Percentiles rank a stretch among this genome's conserved stretches.
Conservation (phyloP, 2,888 invertebrate genomes). For the Orthosia cruda region DNA sequence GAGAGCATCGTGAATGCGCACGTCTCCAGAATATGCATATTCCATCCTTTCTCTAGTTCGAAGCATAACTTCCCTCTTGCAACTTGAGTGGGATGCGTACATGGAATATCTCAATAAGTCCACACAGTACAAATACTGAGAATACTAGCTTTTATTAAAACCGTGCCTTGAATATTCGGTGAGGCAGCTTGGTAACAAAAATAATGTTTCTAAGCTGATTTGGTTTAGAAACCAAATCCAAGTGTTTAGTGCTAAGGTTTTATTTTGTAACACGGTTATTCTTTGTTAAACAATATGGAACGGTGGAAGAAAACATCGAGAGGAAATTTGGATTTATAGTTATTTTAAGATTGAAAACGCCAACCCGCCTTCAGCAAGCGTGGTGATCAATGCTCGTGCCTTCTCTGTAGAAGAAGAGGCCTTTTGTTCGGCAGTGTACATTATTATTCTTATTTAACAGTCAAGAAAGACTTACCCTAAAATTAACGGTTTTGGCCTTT, state of each 20-base stretch:
- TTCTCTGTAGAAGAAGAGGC: too few species aligned
- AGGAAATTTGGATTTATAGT: too few species aligned
- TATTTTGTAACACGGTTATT: neutral
- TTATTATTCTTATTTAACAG: too few species aligned
- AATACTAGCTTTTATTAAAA: constrained; percentile 73
- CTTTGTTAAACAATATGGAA: too few species aligned
- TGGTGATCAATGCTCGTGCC: too few species aligned
- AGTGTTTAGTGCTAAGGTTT: neutral
- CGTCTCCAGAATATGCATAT: constrained; percentile 58
- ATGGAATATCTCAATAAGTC: constrained; percentile 67
- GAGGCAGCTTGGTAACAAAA: constrained; percentile 43
- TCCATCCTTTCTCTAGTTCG: constrained; percentile 32
- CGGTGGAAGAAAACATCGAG: too few species aligned
- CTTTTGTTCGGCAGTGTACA: too few species aligned
- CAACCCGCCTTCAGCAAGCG: too few species aligned
- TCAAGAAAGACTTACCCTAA: too few species aligned
- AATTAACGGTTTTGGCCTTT: too few species aligned
- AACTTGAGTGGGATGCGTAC: constrained; percentile 46
- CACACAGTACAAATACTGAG: constrained; percentile 60
- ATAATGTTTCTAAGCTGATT: constrained; percentile 23
- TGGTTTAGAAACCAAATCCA: neutral
- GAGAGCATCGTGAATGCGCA: constrained; percentile 35
- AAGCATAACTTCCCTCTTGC: constrained; percentile 53
- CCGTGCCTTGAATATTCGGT: constrained; percentile 72
- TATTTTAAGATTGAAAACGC: too few species aligned